phyloP scores from a whole-genome alignment of 2,797 vertebrate species.

The Mormyrops attenuatus region DNA sequence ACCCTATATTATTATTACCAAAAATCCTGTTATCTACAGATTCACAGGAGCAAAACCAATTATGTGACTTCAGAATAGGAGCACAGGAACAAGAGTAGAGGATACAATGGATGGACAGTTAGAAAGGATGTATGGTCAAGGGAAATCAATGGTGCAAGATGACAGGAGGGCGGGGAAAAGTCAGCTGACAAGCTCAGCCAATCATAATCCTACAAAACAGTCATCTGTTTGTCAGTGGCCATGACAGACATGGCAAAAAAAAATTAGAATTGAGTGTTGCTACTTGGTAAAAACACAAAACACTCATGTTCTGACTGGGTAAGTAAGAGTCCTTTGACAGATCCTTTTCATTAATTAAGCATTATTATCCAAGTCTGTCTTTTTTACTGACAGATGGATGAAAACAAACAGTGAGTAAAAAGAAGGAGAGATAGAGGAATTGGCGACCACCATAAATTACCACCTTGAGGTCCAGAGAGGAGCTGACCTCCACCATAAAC shows the following conservation, averaged over 20 bases:
- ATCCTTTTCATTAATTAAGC: background rate
- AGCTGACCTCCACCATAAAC: background rate
- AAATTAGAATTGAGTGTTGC: background rate
- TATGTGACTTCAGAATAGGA: background rate
- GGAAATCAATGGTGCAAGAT: background rate
- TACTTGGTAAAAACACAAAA: background rate
- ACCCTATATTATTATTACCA: conserved; percentile 3
- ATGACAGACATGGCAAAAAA: no score
- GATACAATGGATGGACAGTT: background rate
- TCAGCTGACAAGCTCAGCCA: background rate
- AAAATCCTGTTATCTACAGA: background rate
- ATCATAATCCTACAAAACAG: background rate
- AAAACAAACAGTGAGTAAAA: background rate
- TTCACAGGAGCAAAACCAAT: conserved; percentile 1
- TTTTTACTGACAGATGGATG: background rate
- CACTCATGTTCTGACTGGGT: background rate
- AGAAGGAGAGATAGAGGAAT: background rate
- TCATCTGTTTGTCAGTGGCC: background rate
- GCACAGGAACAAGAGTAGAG: background rate
- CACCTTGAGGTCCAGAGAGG: background rate
- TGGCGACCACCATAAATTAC: background rate
- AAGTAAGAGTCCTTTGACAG: background rate
- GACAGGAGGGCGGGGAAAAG: background rate
- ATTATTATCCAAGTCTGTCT: background rate
- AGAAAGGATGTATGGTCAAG: background rate